Conservation (phyloP, 2,888 invertebrate species). For the Papilio gigon region DNA sequence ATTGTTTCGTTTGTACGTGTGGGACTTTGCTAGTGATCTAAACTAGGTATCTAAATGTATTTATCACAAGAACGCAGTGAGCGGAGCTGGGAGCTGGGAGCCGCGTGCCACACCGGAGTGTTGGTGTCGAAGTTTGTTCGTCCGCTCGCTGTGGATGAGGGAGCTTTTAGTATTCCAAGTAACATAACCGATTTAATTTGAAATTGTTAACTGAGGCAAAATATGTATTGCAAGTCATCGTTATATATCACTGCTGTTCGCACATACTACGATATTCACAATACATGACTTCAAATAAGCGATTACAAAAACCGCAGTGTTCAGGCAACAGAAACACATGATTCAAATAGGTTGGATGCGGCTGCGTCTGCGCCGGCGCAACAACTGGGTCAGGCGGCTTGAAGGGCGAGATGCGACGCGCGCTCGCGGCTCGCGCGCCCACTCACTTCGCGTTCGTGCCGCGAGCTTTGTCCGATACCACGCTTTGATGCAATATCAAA, state of each 20-base stretch:
- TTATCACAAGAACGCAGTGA: too few species aligned
- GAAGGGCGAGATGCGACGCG: conserved; percentile 54
- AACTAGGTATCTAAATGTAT: too few species aligned
- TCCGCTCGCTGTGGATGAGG: conserved; percentile 44
- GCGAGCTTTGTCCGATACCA: conserved; percentile 18
- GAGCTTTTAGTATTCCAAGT: background rate
- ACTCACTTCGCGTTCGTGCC: conserved; percentile 40
- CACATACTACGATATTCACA: too few species aligned
- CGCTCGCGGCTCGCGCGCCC: conserved; percentile 45
- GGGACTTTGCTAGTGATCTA: too few species aligned
- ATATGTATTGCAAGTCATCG: too few species aligned
- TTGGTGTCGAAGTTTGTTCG: conserved; percentile 46
- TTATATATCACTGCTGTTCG: too few species aligned
- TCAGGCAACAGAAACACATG: conserved; percentile 5
- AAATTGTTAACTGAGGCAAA: too few species aligned
- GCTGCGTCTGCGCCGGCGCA: conserved; percentile 42
- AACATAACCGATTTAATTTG: background rate
- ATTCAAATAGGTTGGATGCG: conserved; percentile 35
- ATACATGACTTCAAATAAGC: too few species aligned
- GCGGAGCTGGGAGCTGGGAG: too few species aligned
- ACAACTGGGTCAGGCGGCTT: conserved; percentile 52
- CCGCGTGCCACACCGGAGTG: too few species aligned
- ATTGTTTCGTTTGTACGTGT: too few species aligned
- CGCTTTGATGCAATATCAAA: conserved; percentile 26
- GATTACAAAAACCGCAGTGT: background rate